Evolutionary conservation across 2,888 invertebrate species (phyloP).

Genomic region (Macrosiphum euphorbiae): DNA sequence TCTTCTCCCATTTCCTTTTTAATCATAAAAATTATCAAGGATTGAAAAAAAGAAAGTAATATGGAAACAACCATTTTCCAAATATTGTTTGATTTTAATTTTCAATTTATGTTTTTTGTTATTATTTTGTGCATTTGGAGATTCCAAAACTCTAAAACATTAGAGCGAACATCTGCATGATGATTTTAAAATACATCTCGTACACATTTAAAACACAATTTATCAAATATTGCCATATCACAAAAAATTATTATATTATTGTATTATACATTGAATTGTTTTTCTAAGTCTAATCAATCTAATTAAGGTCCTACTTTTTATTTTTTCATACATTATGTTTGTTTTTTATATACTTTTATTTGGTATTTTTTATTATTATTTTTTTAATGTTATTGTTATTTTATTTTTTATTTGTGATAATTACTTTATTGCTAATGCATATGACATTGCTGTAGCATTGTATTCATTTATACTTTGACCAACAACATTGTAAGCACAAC

Average conservation of each 20-base stretch:
- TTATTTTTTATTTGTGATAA: constrained; percentile 58
- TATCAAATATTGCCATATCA: constrained; percentile 64
- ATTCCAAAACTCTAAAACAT: not conserved
- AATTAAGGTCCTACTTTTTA: constrained; percentile 38
- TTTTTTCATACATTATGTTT: constrained; percentile 28
- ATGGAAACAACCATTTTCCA: constrained; percentile 29
- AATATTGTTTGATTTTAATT: constrained; percentile 31
- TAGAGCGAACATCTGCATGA: not conserved
- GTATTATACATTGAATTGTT: constrained; percentile 55
- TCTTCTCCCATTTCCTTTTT: constrained; percentile 15
- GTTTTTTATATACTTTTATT: constrained; percentile 34
- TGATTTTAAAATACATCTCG: constrained; percentile 14
- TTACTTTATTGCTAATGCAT: constrained; percentile 51
- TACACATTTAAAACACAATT: constrained; percentile 58
- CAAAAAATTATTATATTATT: constrained; percentile 45
- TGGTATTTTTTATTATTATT: constrained; percentile 41
- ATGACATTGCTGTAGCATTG: constrained; percentile 55
- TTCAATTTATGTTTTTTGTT: constrained; percentile 5
- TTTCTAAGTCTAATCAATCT: constrained; percentile 36
- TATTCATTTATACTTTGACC: constrained; percentile 52
- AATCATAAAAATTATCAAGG: constrained; percentile 12
- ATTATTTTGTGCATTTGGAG: constrained; percentile 27
- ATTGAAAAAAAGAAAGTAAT: not conserved
- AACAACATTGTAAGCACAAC: constrained; percentile 47
- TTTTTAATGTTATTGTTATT: constrained; percentile 58